Evolutionary conservation across 2,888 invertebrate genomes (phyloP).

Genomic region (Isotomurus palustris): DNA sequence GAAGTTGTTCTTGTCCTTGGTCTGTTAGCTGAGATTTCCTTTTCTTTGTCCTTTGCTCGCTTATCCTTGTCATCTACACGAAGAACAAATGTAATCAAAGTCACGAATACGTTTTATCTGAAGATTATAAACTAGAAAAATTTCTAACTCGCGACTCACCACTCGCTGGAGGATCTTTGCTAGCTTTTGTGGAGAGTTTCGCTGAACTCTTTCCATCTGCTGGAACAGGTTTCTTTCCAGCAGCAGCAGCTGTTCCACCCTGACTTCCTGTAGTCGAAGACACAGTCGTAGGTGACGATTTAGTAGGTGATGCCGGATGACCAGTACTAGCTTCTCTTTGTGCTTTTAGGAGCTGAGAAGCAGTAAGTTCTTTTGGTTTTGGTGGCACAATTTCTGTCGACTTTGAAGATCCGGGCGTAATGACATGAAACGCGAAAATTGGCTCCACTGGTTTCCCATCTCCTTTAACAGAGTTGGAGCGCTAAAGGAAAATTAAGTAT

Average conservation of each 20-base stretch:
- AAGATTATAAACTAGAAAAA: no score
- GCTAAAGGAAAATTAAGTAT: neutral
- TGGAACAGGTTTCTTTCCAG: conserved; percentile 16
- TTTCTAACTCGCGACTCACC: no score
- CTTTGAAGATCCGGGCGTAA: conserved; percentile 34
- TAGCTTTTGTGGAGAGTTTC: conserved; percentile 1
- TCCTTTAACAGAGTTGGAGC: conserved; percentile 19
- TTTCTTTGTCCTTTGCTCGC: conserved; percentile 1
- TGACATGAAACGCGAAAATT: conserved; percentile 43
- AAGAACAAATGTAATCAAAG: neutral
- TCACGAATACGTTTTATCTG: neutral
- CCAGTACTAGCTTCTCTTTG: conserved; percentile 19
- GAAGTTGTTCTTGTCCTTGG: conserved; percentile 14
- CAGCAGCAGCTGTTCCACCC: conserved; percentile 13
- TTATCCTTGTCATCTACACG: conserved; percentile 6
- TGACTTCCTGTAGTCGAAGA: no score
- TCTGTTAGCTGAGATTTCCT: neutral
- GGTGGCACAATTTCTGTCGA: conserved; percentile 43
- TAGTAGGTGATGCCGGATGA: neutral
- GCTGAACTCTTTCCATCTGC: conserved; percentile 3
- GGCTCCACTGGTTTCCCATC: conserved; percentile 20
- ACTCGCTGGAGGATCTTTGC: neutral
- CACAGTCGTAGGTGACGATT: conserved; percentile 5
- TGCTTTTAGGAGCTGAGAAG: conserved; percentile 28
- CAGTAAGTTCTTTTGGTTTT: conserved; percentile 39